Base-by-base conservation (phyloP, 1,140 invertebrate genomes). In the Cyphomyrmex costatus region DNA sequence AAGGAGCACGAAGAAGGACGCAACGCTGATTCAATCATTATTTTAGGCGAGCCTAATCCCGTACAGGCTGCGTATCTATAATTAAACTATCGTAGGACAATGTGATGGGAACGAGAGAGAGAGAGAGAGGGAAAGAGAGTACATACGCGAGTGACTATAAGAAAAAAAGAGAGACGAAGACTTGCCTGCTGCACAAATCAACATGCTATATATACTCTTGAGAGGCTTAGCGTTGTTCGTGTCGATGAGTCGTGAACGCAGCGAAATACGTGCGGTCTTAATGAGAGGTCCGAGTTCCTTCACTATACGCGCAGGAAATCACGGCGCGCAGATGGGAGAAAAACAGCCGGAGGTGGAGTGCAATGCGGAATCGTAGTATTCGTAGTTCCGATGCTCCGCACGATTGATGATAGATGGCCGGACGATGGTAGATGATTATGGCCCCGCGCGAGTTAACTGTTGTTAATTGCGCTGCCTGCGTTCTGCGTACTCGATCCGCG, bases 71-170 rank as follows among this genome's bases (percentile, higher is more conserved):
- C 88, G 80, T 76, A 80, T 90, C 92, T 94, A 94, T 94, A 92
- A 93, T 94, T 94, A 94, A 94, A 92, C 93, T 93, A 92, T 93
- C 92, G 91, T 92, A 91, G 90, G 92, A 93, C 91, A 93, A 92
- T 93, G 89, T 86, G 87, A 89, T 78, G 89, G 88, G 88, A 88
- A 74, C n/a, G n/a, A 73, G 65, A 33, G 14, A 33, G 21, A n/a
- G 3, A 19, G 7, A 19, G 46, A 42, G 19, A 21, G 30, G 1
- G 6, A 12, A 30, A 58, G 58, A 85, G 68, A 14, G n/a, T 10
- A 10, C 10, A 42, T 10, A 10, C 10, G 10, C 10, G 36, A 42
- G 36, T 10, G 10, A 42, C 36, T 36, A 36, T 2, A 42, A 42
- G 36, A 42, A 42, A 36, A n/a, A 19, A 82, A 33, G 24, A 60